Percentiles rank a stretch among this genome's conserved stretches.
phyloP scores from a whole-genome alignment of 92 coral and sea anemone species.

The Epizoanthus illoricatus region DNA sequence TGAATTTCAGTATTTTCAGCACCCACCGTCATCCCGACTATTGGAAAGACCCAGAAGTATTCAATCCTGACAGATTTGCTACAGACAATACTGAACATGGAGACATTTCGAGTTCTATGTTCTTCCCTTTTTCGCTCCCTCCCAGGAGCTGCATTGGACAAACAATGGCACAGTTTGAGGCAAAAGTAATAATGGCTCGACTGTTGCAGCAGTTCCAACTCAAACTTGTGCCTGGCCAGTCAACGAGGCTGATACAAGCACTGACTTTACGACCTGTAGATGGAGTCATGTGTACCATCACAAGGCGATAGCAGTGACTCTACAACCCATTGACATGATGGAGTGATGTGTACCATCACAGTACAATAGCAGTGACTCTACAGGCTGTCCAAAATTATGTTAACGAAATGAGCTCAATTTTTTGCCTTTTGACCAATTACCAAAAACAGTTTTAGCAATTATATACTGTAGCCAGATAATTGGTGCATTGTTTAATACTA shows the following conservation, averaged over 20 bases:
- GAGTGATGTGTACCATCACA: constrained; percentile 70
- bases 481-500: too few relatives aligned
- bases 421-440: too few relatives aligned
- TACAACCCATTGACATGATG: constrained; percentile 35
- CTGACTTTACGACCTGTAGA: too few relatives aligned
- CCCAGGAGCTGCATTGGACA: constrained; percentile 92
- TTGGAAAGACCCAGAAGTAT: constrained; percentile 78
- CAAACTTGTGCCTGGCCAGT: constrained; percentile 76
- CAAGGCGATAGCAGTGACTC: too few relatives aligned
- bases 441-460: too few relatives aligned
- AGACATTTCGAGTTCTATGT: constrained; percentile 47
- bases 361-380: constrained; percentile 6
- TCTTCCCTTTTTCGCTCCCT: constrained; percentile 77
- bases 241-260: constrained; percentile 49
- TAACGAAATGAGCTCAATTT: too few relatives aligned
- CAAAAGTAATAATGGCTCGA: constrained; percentile 82
- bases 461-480: too few relatives aligned
- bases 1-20: constrained; percentile 27
- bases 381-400: too few relatives aligned
- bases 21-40: constrained; percentile 51
- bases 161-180: constrained; percentile 90
- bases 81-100: constrained; percentile 30
- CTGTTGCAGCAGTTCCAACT: constrained; percentile 76
- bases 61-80: constrained; percentile 87
- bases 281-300: too few relatives aligned